Evolutionary conservation across 2,113 vertebrate species (phyloP), one percentile per base, ranked within the genome.

Genomic region (Mus pahari): DNA sequence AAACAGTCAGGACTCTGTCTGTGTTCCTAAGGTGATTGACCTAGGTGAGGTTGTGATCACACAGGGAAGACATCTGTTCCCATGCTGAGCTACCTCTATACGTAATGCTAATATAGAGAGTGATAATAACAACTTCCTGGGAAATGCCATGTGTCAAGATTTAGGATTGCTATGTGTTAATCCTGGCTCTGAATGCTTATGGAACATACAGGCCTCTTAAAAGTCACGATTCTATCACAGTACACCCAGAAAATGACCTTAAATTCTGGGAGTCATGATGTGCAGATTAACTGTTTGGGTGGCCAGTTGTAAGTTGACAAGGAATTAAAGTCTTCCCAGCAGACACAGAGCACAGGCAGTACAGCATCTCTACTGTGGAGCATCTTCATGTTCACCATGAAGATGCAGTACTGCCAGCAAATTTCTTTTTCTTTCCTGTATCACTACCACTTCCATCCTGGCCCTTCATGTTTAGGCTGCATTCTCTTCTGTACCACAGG

Each of bases 361-460:
- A 68, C 0, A 33, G 55, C 2, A 9, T n/a, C 60, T 50, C 39
- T 45, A 16, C 5, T 12, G 1, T 8, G n/a, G 73, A 70, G 36
- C 2, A 28, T 73, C 42, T 1, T 39, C 42, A n/a, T 1, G 17
- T 3, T 96, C 22, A 39, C 13, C 1, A 0, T 24, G 58, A 58
- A 58, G 3, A 48, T n/a, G 12, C 5, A 36, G 0, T 0, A 1
- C 12, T 33, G n/a, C 22, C 53, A 42, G 5, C 0, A 0, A 50
- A 83, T 60, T 4, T 3, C 53, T 62, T 0, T 0, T 0, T 14
- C 48, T 36, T 4, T 2, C 66, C 7, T 39, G 0, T 2, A 19
- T 22, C 6, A 36, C n/a, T 17, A 48, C 11, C 8, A 79, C 66
- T 83, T 31, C 24, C 22, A 12, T 1, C 42, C 26, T 53, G 58